These are phyloP conservation scores for Tursiops truncatus DNA, from an alignment of 2,113 vertebrate species.

Conservation along the genomic window DNA sequence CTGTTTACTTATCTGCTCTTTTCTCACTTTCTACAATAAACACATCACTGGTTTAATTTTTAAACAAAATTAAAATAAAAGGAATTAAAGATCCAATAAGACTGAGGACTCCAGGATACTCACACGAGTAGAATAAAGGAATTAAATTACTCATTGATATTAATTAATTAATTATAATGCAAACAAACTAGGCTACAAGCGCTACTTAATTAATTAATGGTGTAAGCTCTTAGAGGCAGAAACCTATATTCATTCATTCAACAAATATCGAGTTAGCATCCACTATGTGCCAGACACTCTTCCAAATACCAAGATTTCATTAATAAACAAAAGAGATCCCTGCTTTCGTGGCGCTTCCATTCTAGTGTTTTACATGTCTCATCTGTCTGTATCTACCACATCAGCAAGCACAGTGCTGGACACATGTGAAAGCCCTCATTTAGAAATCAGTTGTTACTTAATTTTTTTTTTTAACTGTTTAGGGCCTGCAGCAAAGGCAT, in stretches of 20 bases:
- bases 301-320: not conserved
- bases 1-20: not conserved
- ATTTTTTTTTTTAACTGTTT: not conserved
- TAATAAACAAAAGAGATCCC: not conserved
- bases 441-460: not conserved
- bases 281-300: not conserved
- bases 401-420: not conserved
- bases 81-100: not conserved
- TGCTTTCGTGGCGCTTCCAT: not conserved
- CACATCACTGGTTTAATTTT: not conserved
- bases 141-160: not conserved
- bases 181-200: not conserved
- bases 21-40: slow-evolving; percentile 31
- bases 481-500: too few species aligned
- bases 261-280: not conserved
- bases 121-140: not conserved
- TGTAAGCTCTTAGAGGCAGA: not conserved
- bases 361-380: not conserved
- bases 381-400: not conserved
- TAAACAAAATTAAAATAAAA: not conserved
- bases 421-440: not conserved
- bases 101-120: not conserved
- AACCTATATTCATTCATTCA: not conserved
- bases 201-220: not conserved
- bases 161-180: not conserved